phyloP scores from a whole-genome alignment of 2,888 invertebrate species.

The Mythimna albipuncta region DNA sequence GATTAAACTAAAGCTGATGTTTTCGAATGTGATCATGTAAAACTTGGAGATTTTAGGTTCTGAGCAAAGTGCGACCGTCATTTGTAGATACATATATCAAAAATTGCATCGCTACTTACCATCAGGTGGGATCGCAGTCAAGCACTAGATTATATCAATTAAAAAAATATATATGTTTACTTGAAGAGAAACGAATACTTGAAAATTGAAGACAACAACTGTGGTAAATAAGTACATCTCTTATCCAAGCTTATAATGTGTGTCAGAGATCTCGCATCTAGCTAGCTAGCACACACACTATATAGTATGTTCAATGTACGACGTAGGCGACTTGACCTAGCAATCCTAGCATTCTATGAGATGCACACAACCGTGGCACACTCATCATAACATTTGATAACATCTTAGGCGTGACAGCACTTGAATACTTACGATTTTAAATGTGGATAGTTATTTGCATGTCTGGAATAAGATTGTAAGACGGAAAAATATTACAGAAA shows the following conservation, averaged over 20 bases:
- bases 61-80: neutral
- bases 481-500: no score
- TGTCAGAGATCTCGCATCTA: constrained; percentile 15
- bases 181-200: neutral
- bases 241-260: constrained; percentile 12
- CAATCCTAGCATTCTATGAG: constrained; percentile 43
- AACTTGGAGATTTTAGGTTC: neutral
- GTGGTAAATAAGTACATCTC: neutral
- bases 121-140: no score
- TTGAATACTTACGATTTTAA: constrained; percentile 1
- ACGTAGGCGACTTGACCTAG: constrained; percentile 48
- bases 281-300: neutral
- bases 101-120: no score
- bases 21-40: neutral
- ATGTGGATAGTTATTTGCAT: no score
- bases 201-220: constrained; percentile 4
- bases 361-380: constrained; percentile 12
- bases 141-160: no score
- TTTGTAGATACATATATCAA: no score
- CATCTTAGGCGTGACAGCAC: constrained; percentile 25
- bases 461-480: no score
- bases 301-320: neutral
- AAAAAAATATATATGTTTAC: no score
- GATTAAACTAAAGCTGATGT: neutral
- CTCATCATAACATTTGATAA: constrained; percentile 28